Evolutionary conservation across 2,797 vertebrate species (phyloP).

Genomic region (Gouania willdenowi): DNA sequence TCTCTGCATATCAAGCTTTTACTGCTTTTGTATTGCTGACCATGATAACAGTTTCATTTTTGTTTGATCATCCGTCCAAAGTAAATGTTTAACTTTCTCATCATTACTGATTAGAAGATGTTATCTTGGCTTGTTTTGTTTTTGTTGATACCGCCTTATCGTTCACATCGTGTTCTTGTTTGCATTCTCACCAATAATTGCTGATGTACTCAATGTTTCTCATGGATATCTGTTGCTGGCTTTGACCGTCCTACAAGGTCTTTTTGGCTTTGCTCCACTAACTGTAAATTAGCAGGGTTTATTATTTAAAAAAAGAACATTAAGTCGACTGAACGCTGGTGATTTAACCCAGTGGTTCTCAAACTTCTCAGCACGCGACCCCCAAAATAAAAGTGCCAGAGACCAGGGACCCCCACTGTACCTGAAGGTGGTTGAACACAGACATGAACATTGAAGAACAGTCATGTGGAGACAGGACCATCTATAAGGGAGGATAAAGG

Average conservation of each 20-base stretch:
- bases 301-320: too few relatives aligned
- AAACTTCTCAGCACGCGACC: too few relatives aligned
- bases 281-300: too few relatives aligned
- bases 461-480: too few relatives aligned
- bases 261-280: too few relatives aligned
- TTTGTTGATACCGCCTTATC: constrained; percentile 17
- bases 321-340: constrained; percentile 5
- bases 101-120: neutral
- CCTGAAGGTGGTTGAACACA: too few relatives aligned
- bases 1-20: neutral
- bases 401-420: too few relatives aligned
- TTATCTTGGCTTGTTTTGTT: constrained; percentile 22
- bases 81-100: constrained; percentile 28
- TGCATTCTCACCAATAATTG: neutral
- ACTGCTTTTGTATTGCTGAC: too few relatives aligned
- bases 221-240: neutral
- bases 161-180: constrained; percentile 7
- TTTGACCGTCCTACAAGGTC: neutral
- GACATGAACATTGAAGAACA: too few relatives aligned
- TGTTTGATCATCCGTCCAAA: neutral
- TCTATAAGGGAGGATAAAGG: too few relatives aligned
- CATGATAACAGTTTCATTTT: neutral
- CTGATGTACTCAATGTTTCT: neutral
- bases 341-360: constrained; percentile 5
- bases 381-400: too few relatives aligned